These are phyloP conservation scores for Paracanthobrama guichenoti DNA, from an alignment of 2,113 vertebrate species.

Conservation along the genomic window DNA sequence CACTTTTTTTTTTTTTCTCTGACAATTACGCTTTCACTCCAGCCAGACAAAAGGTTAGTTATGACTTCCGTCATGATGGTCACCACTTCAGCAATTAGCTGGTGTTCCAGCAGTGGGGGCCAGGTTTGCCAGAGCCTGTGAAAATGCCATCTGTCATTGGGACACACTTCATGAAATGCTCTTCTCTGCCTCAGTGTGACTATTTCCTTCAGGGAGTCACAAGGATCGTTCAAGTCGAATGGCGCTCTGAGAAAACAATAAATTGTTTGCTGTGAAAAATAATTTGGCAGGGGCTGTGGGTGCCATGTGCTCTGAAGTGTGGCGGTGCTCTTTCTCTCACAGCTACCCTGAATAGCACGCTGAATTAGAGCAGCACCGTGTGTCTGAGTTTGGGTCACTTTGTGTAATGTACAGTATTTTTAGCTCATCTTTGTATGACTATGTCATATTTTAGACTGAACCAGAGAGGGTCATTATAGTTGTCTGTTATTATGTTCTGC, in stretches of 20 bases:
- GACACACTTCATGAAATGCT: conserved; percentile 71
- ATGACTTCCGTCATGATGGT: conserved; percentile 52
- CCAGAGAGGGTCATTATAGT: neutral
- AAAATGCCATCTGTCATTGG: conserved; percentile 77
- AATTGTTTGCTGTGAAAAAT: conserved; percentile 69
- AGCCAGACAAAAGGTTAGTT: conserved; percentile 42
- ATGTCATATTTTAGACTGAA: conserved; percentile 3
- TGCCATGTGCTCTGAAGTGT: conserved; percentile 56
- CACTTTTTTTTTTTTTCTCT: conserved; percentile 45
- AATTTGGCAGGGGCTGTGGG: conserved; percentile 50
- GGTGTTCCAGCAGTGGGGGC: conserved; percentile 63
- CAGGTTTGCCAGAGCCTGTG: conserved; percentile 64
- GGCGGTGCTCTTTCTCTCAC: conserved; percentile 25
- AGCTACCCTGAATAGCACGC: conserved; percentile 21
- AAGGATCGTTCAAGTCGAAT: conserved; percentile 70
- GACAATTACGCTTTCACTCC: conserved; percentile 28
- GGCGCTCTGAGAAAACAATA: conserved; percentile 64
- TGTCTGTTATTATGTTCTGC: neutral
- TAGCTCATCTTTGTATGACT: conserved; percentile 16
- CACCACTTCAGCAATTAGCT: conserved; percentile 64
- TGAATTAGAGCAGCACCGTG: conserved; percentile 33
- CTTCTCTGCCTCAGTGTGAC: conserved; percentile 67
- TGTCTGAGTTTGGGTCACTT: conserved; percentile 1
- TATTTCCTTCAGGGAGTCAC: conserved; percentile 69
- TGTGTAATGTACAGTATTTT: conserved; percentile 8